Conservation (phyloP, 2,113 vertebrate genomes). For the Tautogolabrus adspersus region DNA sequence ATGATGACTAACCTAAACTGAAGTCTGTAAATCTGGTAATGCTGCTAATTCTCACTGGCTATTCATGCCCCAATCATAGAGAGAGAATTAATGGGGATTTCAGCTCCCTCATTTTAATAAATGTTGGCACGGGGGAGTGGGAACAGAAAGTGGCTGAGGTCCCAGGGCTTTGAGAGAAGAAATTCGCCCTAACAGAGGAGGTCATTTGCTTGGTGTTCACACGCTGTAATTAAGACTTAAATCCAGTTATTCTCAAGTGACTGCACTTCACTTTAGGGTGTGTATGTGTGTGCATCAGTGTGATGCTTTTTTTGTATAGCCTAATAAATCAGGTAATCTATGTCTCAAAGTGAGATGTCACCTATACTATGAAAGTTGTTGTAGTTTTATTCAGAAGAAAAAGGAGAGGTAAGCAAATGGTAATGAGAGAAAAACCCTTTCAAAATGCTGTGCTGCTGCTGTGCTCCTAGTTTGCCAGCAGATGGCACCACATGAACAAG, state of each 20-base stretch:
- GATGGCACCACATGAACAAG: constrained; percentile 59
- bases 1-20: background rate
- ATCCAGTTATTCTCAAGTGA: constrained; percentile 27
- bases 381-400: background rate
- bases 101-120: background rate
- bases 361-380: background rate
- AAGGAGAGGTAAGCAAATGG: background rate
- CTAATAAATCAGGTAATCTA: background rate
- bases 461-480: constrained; percentile 42
- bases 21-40: background rate
- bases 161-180: constrained; percentile 26
- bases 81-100: constrained; percentile 15
- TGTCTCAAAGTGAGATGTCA: background rate
- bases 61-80: background rate
- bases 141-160: constrained; percentile 6
- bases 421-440: background rate
- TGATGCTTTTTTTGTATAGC: background rate
- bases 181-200: constrained; percentile 4
- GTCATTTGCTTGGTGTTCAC: constrained; percentile 25
- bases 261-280: constrained; percentile 10
- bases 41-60: background rate
- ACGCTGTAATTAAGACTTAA: constrained; percentile 14
- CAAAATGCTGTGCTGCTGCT: constrained; percentile 21
- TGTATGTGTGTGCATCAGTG: background rate
- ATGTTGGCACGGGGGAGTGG: constrained; percentile 2